Evolutionary conservation across 2,797 vertebrate species (phyloP).

Genomic region (Okamejei kenojei): DNA sequence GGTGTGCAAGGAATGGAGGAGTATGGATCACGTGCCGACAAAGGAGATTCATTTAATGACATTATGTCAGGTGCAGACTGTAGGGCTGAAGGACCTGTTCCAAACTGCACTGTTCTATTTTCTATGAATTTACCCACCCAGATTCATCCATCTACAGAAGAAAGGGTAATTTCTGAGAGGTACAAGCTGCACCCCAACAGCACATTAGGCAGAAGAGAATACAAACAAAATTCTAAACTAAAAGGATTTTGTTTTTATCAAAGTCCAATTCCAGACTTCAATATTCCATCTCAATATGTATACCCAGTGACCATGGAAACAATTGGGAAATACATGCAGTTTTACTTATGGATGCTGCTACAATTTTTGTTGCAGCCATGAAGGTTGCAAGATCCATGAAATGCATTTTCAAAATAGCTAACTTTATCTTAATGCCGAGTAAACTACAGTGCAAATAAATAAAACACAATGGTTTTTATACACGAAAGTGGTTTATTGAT

Average conservation of each 20-base stretch:
- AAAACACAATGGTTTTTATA: background rate
- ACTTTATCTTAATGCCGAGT: background rate
- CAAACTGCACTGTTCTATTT: too few relatives aligned
- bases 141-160: too few relatives aligned
- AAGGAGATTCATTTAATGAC: too few relatives aligned
- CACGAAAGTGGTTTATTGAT: conserved; percentile 31
- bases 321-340: background rate
- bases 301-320: background rate
- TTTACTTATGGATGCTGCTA: background rate
- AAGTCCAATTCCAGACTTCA: background rate
- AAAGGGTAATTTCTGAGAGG: background rate
- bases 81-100: too few relatives aligned
- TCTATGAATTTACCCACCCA: too few relatives aligned
- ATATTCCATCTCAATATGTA: background rate
- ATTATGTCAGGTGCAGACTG: too few relatives aligned
- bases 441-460: background rate
- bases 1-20: too few relatives aligned
- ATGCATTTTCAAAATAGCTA: background rate
- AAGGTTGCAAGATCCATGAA: background rate
- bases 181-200: background rate
- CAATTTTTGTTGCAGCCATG: background rate
- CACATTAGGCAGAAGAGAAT: background rate
- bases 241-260: background rate
- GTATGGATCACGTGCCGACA: too few relatives aligned
- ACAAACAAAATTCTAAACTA: background rate